Conservation (phyloP, 2,888 invertebrate species). For the Pardosa pseudoannulata region DNA sequence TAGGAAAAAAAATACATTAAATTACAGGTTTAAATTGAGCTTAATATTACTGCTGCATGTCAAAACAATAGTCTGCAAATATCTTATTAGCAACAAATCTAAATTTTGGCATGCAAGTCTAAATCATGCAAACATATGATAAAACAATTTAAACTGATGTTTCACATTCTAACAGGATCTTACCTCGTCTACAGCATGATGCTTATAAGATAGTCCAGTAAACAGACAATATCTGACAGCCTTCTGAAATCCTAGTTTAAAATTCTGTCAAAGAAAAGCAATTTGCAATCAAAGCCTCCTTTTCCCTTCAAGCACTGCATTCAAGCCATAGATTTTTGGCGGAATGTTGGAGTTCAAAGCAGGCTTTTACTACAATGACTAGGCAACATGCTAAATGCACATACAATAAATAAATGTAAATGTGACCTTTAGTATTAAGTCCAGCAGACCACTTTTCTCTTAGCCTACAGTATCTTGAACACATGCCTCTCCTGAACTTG, state of each 20-base stretch:
- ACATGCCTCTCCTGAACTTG: not conserved
- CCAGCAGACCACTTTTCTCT: too few relatives aligned
- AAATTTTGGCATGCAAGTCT: not conserved
- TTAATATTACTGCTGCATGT: too few relatives aligned
- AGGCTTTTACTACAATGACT: constrained; percentile 53
- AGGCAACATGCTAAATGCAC: constrained; percentile 58
- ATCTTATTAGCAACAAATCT: not conserved
- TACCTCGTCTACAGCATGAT: too few relatives aligned
- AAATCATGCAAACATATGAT: not conserved
- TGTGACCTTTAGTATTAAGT: constrained; percentile 4
- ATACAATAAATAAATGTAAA: constrained; percentile 15
- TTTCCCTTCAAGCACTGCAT: not conserved
- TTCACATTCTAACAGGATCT: too few relatives aligned
- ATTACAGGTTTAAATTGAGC: too few relatives aligned
- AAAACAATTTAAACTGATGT: not conserved
- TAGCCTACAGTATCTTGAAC: not conserved
- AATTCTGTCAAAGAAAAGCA: not conserved
- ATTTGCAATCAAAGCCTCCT: not conserved
- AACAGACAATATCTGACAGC: too few relatives aligned
- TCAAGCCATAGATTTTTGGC: not conserved
- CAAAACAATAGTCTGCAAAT: not conserved
- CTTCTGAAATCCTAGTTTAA: too few relatives aligned
- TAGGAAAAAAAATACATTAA: too few relatives aligned
- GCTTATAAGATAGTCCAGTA: too few relatives aligned
- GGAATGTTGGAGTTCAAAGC: constrained; percentile 34